phyloP scores from a whole-genome alignment of 2,797 vertebrate genomes.

The Neosilurus hyrtlii region DNA sequence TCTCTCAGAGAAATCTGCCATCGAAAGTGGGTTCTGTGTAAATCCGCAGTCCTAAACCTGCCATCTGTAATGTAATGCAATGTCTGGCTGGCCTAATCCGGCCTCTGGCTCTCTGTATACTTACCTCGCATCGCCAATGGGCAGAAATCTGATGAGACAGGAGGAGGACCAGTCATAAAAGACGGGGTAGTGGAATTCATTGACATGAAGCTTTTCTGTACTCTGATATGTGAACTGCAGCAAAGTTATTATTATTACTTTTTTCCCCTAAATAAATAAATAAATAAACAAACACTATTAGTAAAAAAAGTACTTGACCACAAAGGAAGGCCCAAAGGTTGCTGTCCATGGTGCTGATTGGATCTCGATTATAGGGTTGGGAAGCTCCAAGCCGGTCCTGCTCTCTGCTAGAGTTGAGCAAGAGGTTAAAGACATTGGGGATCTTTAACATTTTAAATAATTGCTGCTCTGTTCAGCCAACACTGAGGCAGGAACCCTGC shows the following conservation, averaged over 20 bases:
- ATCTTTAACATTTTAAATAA: constrained; percentile 44
- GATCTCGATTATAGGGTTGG: constrained; percentile 42
- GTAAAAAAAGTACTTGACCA: too few relatives aligned
- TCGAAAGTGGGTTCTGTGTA: constrained; percentile 39
- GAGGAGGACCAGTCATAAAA: constrained; percentile 26
- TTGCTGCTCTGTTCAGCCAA: constrained; percentile 45
- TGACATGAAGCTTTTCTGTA: constrained; percentile 2
- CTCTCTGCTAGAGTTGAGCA: constrained; percentile 30
- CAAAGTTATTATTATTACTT: too few relatives aligned
- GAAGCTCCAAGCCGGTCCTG: not conserved
- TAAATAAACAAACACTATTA: too few relatives aligned
- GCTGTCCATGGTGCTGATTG: constrained; percentile 28
- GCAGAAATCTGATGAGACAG: constrained; percentile 47
- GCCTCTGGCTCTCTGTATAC: constrained; percentile 48
- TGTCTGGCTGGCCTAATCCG: constrained; percentile 51
- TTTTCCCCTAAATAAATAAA: too few relatives aligned
- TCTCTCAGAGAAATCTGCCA: constrained; percentile 34
- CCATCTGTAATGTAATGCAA: constrained; percentile 52
- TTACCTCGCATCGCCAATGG: not conserved
- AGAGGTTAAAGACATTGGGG: constrained; percentile 28
- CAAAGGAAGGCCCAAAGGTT: not conserved
- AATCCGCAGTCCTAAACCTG: constrained; percentile 48
- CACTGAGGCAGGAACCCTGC: constrained; percentile 15
- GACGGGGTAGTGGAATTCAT: constrained; percentile 4
- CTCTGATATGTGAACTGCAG: not conserved